Evolutionary conservation across 1,140 invertebrate genomes (phyloP).

Genomic region (Helicoverpa armigera): DNA sequence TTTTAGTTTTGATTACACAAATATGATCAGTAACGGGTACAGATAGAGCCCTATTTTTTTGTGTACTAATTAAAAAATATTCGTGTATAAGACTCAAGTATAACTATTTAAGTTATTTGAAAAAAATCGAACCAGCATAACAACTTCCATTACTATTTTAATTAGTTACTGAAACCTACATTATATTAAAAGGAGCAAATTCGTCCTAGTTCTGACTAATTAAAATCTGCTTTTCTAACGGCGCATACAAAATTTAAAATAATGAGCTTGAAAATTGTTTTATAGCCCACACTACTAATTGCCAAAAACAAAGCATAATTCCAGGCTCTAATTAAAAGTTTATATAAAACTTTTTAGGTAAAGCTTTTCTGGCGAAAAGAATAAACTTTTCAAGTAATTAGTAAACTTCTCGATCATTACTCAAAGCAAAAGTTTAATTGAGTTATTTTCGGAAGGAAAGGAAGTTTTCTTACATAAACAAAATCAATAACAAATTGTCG

Average conservation of each 20-base stretch:
- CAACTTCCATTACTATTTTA: too few species aligned
- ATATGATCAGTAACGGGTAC: too few species aligned
- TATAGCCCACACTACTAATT: neutral
- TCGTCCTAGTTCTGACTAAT: neutral
- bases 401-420: constrained; percentile 19
- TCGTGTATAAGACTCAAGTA: too few species aligned
- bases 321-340: constrained; percentile 23
- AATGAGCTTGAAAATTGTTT: neutral
- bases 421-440: constrained; percentile 3
- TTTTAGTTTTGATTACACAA: too few species aligned
- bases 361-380: neutral
- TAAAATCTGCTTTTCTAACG: neutral
- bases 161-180: too few species aligned
- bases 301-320: constrained; percentile 27
- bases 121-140: too few species aligned
- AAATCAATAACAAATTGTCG: neutral
- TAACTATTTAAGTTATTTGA: too few species aligned
- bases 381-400: constrained; percentile 43
- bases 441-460: constrained; percentile 5
- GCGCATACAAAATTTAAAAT: neutral
- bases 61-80: too few species aligned
- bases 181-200: too few species aligned
- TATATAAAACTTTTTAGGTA: constrained; percentile 9
- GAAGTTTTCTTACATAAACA: neutral
- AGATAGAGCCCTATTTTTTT: too few species aligned